These are phyloP conservation scores for Drosophila kambysellisi DNA, from an alignment of 2,888 invertebrate genomes.

Conservation along the genomic window DNA sequence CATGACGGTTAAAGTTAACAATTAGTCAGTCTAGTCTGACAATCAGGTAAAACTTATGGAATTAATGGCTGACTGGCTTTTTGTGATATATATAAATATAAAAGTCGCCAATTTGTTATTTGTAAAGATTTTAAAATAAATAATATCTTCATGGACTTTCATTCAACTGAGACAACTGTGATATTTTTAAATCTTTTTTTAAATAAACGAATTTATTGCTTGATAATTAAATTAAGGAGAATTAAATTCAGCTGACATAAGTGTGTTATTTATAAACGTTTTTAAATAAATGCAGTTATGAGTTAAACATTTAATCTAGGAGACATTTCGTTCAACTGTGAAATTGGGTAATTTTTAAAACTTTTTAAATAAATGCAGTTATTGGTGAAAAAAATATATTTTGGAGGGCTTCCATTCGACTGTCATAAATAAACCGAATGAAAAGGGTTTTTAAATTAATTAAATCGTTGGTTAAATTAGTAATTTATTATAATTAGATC, in stretches of 20 bases:
- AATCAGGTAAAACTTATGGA: conserved; percentile 12
- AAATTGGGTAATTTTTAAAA: no score
- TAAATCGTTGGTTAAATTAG: neutral
- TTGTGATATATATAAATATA: neutral
- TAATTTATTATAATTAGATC: neutral
- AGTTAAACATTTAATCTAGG: no score
- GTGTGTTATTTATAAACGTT: no score
- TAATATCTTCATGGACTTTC: neutral
- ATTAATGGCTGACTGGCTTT: neutral
- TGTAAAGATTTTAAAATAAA: neutral
- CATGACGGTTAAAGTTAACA: conserved; percentile 5
- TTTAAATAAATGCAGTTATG: neutral
- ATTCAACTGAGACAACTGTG: neutral
- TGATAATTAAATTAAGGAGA: no score
- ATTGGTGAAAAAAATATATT: no score
- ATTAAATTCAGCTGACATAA: neutral
- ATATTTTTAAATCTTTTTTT: no score
- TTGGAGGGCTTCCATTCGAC: no score
- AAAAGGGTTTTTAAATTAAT: neutral
- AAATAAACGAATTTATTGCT: no score
- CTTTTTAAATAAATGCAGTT: no score
- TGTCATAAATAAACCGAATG: no score
- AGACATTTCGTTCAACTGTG: no score
- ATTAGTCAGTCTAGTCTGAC: neutral
- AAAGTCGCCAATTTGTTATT: neutral